Conservation (phyloP, 2,797 vertebrate species). For the Thunnus albacares region DNA sequence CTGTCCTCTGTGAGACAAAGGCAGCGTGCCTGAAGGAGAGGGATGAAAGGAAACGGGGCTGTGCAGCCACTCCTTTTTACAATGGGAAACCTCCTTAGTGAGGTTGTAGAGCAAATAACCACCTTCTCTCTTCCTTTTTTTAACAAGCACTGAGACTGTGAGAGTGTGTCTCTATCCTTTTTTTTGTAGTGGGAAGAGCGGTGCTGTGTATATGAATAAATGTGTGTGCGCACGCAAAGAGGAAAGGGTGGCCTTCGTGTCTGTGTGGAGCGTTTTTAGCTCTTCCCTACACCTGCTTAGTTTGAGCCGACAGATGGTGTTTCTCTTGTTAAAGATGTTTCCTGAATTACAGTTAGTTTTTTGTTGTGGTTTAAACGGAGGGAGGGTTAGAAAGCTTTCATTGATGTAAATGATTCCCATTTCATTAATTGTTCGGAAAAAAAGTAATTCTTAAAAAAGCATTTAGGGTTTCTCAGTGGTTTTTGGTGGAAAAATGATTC, state of each 20-base stretch:
- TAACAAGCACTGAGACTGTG: slow-evolving; percentile 65
- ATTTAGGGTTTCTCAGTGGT: not conserved
- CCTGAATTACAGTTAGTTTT: slow-evolving; percentile 18
- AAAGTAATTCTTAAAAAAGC: not conserved
- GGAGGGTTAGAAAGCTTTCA: not conserved
- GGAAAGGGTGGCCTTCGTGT: slow-evolving; percentile 42
- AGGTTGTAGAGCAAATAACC: slow-evolving; percentile 83
- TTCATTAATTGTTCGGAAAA: not conserved
- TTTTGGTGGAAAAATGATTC: not conserved
- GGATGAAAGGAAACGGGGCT: slow-evolving; percentile 80
- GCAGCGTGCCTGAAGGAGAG: slow-evolving; percentile 73
- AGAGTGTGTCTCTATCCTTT: slow-evolving; percentile 51
- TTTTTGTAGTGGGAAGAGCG: slow-evolving; percentile 48
- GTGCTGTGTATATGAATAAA: slow-evolving; percentile 11
- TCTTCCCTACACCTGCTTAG: slow-evolving; percentile 62
- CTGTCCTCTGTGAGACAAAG: slow-evolving; percentile 82
- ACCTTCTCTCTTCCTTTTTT: slow-evolving; percentile 69
- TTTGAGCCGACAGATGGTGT: slow-evolving; percentile 60
- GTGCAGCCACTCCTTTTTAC: slow-evolving; percentile 83
- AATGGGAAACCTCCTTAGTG: slow-evolving; percentile 82
- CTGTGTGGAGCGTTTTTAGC: slow-evolving; percentile 17
- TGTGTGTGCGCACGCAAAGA: slow-evolving; percentile 37
- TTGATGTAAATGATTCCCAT: slow-evolving; percentile 7
- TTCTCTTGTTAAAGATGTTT: slow-evolving; percentile 48
- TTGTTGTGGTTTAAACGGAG: slow-evolving; percentile 37